Evolutionary conservation across 2,888 invertebrate species (phyloP).

Genomic region (Lycocerus yunnanus): DNA sequence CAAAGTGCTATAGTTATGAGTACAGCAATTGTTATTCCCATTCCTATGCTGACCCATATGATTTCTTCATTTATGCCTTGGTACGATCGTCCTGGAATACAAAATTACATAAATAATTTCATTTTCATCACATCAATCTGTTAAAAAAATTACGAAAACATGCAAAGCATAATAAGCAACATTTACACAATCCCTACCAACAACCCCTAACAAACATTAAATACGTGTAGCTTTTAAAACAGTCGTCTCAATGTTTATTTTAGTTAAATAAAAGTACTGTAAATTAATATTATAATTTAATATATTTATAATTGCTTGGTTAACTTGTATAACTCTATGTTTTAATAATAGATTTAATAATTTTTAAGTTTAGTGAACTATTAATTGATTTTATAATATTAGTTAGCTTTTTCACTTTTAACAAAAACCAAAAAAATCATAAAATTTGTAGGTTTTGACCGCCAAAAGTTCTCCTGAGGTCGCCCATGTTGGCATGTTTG

Average conservation of each 20-base stretch:
- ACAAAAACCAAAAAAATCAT: no score
- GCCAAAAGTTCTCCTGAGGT: no score
- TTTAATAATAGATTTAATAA: no score
- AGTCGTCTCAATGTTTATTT: not conserved
- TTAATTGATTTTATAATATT: no score
- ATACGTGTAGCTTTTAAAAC: not conserved
- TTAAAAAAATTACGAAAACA: not conserved
- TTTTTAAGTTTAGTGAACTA: no score
- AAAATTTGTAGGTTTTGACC: no score
- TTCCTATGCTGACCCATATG: slow-evolving; percentile 87
- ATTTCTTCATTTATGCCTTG: slow-evolving; percentile 87
- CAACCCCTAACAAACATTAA: not conserved
- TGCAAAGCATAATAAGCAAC: not conserved
- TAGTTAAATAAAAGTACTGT: not conserved
- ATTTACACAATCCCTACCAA: not conserved
- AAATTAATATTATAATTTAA: no score
- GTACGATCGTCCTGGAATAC: slow-evolving; percentile 72
- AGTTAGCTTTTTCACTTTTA: no score
- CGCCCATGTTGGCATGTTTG: no score
- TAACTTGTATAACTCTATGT: no score
- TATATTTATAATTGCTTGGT: no score
- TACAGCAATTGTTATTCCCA: slow-evolving; percentile 81
- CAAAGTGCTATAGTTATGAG: slow-evolving; percentile 82
- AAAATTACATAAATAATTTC: not conserved
- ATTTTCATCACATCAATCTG: not conserved